Conservation (phyloP, 2,113 vertebrate species). For the Bungarus multicinctus region DNA sequence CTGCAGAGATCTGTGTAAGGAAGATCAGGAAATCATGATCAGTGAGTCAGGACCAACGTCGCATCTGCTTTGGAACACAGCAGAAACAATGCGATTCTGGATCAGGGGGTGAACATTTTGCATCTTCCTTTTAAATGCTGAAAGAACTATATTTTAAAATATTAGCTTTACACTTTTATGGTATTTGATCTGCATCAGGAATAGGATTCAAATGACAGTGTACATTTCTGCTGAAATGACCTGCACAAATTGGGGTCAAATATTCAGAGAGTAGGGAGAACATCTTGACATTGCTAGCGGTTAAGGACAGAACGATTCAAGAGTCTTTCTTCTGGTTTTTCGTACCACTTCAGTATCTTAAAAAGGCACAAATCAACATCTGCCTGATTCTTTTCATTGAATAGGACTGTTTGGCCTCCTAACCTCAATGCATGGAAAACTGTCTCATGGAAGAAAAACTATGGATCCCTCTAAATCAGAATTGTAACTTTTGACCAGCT, state of each 20-base stretch:
- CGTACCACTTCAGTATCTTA: neutral
- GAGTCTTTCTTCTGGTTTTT: neutral
- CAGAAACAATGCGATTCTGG: neutral
- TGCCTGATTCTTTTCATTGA: neutral
- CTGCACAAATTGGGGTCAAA: neutral
- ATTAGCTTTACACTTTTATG: neutral
- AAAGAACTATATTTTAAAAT: neutral
- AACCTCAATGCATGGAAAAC: neutral
- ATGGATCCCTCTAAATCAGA: neutral
- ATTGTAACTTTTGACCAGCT: neutral
- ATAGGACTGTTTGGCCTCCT: neutral
- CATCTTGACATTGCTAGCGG: neutral
- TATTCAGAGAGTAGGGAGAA: neutral
- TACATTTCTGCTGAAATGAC: neutral
- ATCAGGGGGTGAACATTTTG: neutral
- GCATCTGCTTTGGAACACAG: neutral
- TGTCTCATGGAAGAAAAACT: neutral
- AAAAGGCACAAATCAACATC: neutral
- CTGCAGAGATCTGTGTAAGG: conserved; percentile 52
- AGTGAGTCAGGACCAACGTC: neutral
- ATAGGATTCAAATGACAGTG: neutral
- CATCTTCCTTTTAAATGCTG: neutral
- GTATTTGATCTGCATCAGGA: neutral
- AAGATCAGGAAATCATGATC: neutral
- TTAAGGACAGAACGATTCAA: neutral